These are phyloP conservation scores for Propithecus coquereli DNA, from an alignment of 2,113 vertebrate species.

Conservation along the genomic window DNA sequence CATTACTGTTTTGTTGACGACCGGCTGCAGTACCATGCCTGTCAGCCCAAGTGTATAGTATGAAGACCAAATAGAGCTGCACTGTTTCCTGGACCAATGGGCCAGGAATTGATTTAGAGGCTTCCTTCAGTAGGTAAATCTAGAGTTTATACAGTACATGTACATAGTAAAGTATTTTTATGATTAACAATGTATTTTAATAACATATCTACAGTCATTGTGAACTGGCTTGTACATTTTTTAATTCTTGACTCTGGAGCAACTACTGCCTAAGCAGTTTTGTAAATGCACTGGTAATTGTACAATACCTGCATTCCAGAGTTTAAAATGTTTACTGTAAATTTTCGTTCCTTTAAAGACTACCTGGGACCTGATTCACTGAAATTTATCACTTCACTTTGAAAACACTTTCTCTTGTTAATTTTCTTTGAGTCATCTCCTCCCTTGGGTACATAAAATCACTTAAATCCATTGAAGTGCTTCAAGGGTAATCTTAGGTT, in stretches of 20 bases:
- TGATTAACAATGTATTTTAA: constrained; percentile 95
- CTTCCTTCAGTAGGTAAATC: constrained; percentile 75
- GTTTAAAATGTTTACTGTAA: constrained; percentile 81
- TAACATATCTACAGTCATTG: constrained; percentile 86
- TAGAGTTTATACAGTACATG: constrained; percentile 87
- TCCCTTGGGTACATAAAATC: background rate
- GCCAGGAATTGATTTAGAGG: constrained; percentile 69
- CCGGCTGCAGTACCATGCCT: constrained; percentile 59
- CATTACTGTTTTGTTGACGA: background rate
- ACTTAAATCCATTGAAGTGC: background rate
- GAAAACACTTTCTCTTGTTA: background rate
- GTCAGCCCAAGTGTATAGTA: constrained; percentile 68
- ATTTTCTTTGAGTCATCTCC: background rate
- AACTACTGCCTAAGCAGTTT: constrained; percentile 71
- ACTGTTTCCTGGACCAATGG: constrained; percentile 77
- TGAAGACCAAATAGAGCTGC: constrained; percentile 84
- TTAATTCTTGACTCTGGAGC: constrained; percentile 81
- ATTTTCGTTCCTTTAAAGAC: constrained; percentile 76
- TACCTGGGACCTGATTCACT: constrained; percentile 77
- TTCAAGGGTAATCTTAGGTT: background rate
- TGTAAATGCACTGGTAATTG: constrained; percentile 80
- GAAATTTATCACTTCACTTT: constrained; percentile 46
- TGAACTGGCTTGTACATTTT: constrained; percentile 84
- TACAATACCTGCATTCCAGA: constrained; percentile 82
- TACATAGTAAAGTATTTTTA: constrained; percentile 97